Base-by-base conservation (phyloP, 2,888 invertebrate species). In the Drosophila merina region DNA sequence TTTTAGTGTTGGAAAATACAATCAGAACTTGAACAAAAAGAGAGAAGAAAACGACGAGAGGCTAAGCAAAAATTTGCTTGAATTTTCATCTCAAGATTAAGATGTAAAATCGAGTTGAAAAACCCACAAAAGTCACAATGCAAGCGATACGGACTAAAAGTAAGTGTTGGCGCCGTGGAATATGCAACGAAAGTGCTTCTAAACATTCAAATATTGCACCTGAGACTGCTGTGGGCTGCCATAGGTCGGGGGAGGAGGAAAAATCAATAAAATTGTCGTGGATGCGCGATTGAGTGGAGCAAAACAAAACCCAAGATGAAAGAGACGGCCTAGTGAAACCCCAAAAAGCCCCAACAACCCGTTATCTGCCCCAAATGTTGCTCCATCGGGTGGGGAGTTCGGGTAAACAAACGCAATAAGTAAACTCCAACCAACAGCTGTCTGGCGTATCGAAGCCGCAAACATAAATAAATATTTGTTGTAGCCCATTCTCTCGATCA, bases 261-360 rank as follows among this genome's bases (percentile, higher is more conserved):
- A 79, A 79, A 79, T 79, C 79, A 86, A 79, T 86, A 86, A 82
- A 76, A 62, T 64, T 68, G 58, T 81, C 59, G 79, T 87, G 86
- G 83, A 75, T 82, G 71, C 72, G 84, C 88, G 84, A 86, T 88
- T 88, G 64, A 58, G 38, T 49, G 66, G 85, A 84, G 87, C 84
- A 84, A 88, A 84, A 84, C 88, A 84, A 77, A 88, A 72, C 33
- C 67, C 74, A 58, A 40, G 56, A 81, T 59, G 77, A 75, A 82
- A 49, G 57, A 64, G 79, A 20, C 60, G 66, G 31, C 26, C 67
- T 70, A 54, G 60, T 7, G 20, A 14, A 40, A 57, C 40, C 48
- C 57, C 20, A 58, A 68, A 70, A 57, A 58, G 49, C 68, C 44
- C 26, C 20, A 26, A 64, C 30, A 51, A 28, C 28, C 76, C 86